These are phyloP conservation scores for Bellardia pandia DNA, from an alignment of 2,888 invertebrate genomes.

Conservation along the genomic window DNA sequence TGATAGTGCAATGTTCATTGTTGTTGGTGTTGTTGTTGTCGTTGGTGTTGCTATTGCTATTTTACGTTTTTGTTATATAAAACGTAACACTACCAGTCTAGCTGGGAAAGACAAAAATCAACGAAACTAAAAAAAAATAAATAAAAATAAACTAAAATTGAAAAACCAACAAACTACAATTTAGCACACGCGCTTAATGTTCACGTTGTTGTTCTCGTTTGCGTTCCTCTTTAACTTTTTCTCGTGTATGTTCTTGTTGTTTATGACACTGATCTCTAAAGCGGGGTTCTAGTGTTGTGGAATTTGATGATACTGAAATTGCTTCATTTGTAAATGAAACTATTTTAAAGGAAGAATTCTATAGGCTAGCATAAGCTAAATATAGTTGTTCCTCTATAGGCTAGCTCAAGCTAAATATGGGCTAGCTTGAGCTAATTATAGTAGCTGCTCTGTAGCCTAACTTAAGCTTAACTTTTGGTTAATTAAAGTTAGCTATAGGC, in stretches of 20 bases:
- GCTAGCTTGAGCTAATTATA: no score
- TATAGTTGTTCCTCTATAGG: no score
- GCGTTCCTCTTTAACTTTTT: slow-evolving; percentile 46
- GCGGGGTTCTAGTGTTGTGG: slow-evolving; percentile 17
- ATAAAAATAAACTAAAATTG: slow-evolving; percentile 17
- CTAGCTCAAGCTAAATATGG: no score
- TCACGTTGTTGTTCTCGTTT: slow-evolving; percentile 58
- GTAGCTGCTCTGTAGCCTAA: no score
- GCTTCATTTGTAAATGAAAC: background rate
- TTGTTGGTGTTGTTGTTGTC: slow-evolving; percentile 43
- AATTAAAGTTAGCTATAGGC: no score
- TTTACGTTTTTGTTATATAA: slow-evolving; percentile 48
- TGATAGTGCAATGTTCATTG: slow-evolving; percentile 58
- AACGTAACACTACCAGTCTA: slow-evolving; percentile 57
- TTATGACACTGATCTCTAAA: slow-evolving; percentile 42
- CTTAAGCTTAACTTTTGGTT: no score
- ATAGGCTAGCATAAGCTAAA: no score
- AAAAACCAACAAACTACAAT: slow-evolving; percentile 62
- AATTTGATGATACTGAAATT: background rate
- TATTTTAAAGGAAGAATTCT: no score
- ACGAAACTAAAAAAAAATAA: slow-evolving; percentile 26
- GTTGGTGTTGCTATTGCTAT: slow-evolving; percentile 14
- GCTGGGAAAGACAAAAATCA: slow-evolving; percentile 45
- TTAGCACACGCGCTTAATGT: slow-evolving; percentile 72
- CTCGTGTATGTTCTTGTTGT: slow-evolving; percentile 51